A percentile compares a stretch with the other conserved stretches of the same genome.
Conservation (phyloP, 2,113 vertebrate genomes). For the Pyrgilauda ruficollis region DNA sequence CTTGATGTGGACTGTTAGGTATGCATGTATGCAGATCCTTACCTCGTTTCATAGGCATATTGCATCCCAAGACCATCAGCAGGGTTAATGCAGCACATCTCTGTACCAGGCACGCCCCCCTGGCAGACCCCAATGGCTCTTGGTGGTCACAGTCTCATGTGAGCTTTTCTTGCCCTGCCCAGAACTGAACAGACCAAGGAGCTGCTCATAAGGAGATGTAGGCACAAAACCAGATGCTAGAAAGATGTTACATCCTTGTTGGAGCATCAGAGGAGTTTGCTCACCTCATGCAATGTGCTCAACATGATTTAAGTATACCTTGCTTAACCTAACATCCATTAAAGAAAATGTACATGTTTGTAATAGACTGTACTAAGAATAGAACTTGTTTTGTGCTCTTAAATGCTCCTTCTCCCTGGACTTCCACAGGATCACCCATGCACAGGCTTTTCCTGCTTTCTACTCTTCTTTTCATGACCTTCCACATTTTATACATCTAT, state of each 20-base stretch:
- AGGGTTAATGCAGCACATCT: background rate
- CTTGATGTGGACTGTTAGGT: background rate
- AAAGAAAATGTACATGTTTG: background rate
- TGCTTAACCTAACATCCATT: background rate
- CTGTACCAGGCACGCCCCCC: background rate
- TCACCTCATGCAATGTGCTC: background rate
- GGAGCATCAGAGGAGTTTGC: background rate
- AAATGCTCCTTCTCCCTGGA: background rate
- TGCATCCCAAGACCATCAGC: background rate
- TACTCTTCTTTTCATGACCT: background rate
- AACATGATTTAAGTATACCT: background rate
- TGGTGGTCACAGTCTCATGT: rapidly evolving
- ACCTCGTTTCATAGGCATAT: background rate
- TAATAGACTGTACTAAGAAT: background rate
- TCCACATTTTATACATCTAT: background rate
- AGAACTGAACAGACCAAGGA: background rate
- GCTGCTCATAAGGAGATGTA: rapidly evolving
- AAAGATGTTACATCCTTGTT: background rate
- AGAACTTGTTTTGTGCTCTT: background rate
- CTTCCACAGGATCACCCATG: background rate
- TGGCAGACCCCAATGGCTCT: background rate
- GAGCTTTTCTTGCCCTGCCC: background rate
- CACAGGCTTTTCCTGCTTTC: background rate
- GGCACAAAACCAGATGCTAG: background rate
- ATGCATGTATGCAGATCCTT: background rate